Conservation (phyloP, 2,888 invertebrate genomes). For the Saturnia japonica region DNA sequence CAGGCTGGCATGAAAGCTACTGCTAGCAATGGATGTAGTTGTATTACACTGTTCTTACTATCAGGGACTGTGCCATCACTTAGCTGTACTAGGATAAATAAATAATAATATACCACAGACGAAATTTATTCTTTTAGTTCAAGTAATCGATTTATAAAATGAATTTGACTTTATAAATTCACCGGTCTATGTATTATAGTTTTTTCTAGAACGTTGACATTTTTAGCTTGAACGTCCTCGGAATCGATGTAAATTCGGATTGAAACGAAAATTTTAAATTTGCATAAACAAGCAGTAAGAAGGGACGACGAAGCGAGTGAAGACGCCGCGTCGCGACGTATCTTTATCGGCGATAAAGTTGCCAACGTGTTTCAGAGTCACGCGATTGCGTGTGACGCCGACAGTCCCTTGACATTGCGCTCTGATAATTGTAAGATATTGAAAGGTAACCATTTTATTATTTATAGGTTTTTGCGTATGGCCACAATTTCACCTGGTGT, state of each 20-base stretch:
- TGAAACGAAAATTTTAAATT: background rate
- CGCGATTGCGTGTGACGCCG: constrained; percentile 38
- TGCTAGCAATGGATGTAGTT: too few relatives aligned
- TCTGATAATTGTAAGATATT: background rate
- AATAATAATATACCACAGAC: too few relatives aligned
- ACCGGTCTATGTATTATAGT: background rate
- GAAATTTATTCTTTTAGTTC: too few relatives aligned
- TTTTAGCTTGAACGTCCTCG: background rate
- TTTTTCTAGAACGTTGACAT: background rate
- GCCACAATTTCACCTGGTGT: too few relatives aligned
- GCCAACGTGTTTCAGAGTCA: constrained; percentile 24
- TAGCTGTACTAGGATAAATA: too few relatives aligned
- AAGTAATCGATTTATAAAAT: too few relatives aligned
- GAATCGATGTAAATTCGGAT: background rate
- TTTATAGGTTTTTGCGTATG: background rate
- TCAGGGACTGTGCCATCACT: too few relatives aligned
- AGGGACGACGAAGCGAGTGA: background rate
- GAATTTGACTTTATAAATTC: background rate
- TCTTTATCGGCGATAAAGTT: constrained; percentile 32
- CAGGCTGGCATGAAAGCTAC: too few relatives aligned
- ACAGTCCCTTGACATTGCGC: background rate
- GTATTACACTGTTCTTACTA: too few relatives aligned
- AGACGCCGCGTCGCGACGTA: constrained; percentile 4
- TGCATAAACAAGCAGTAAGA: constrained; percentile 6
- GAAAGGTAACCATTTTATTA: background rate